Conservation (phyloP, 2,888 invertebrate genomes). For the Choreutis nemorana region DNA sequence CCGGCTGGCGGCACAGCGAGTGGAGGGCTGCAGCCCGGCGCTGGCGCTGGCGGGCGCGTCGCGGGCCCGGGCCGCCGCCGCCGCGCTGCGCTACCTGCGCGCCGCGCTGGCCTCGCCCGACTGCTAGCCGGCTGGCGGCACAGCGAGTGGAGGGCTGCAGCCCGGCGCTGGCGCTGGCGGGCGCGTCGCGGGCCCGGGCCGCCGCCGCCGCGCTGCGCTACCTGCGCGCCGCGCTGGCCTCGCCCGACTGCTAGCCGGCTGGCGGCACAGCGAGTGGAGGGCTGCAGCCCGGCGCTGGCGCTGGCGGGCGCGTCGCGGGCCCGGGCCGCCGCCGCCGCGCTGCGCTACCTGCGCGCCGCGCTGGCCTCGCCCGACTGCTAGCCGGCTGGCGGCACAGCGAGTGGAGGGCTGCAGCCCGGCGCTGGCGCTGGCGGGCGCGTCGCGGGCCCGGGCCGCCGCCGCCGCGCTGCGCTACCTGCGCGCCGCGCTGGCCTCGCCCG, state of each 20-base stretch:
- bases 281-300: constrained; percentile 8
- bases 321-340: constrained; percentile 15
- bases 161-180: constrained; percentile 14
- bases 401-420: constrained; percentile 5
- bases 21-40: constrained; percentile 6
- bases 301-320: constrained; percentile 16
- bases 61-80: constrained; percentile 17
- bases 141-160: constrained; percentile 2
- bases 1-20: constrained; percentile 7
- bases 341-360: constrained; percentile 23
- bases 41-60: constrained; percentile 16
- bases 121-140: constrained; percentile 8
- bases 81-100: constrained; percentile 19
- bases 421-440: constrained; percentile 15
- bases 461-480: constrained; percentile 19
- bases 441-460: constrained; percentile 18
- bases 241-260: constrained; percentile 7
- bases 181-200: constrained; percentile 17
- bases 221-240: constrained; percentile 22
- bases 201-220: constrained; percentile 17
- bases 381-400: constrained; percentile 7
- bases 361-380: constrained; percentile 13
- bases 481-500: constrained; percentile 18
- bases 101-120: constrained; percentile 18
- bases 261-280: constrained; percentile 5